Evolutionary conservation across 1,140 invertebrate species (phyloP), one percentile per base, ranked within the genome.

Genomic region (Caligus rogercresseyi): DNA sequence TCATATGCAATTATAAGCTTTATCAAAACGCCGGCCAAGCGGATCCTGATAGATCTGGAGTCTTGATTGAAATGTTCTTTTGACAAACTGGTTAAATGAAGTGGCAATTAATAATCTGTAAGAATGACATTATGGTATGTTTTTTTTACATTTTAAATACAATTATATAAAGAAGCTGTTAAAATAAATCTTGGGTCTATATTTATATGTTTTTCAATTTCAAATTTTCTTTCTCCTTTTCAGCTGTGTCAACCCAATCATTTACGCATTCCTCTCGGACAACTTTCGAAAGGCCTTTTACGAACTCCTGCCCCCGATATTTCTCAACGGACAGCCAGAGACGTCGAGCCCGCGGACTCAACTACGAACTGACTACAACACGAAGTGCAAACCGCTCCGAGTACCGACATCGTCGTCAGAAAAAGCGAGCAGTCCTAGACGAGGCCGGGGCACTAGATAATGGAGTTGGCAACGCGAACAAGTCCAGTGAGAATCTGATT

Each of bases 241-340:
- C 24, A 60, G 57, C 16, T 94, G 90, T 70, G 83, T 95, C 64
- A 95, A 96, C 72, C 92, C 92, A 0, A 86, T 96, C 64, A 78
- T 96, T n/a, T 96, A 96, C 74, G 90, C 89, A 0, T 89, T 89
- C 70, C 76, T 89, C 0, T 88, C 85, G 1, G 86, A 89, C 65
- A 87, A 88, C 72, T 91, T 91, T 74, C 78, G 86, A 26, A 82
- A 87, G 67, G 86, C 85, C 1, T 89, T 89, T 70, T 75, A 80
- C 21, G 86, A 86, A 73, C 77, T 84, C 55, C 59, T 69, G 70
- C 83, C 82, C n/a, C 73, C 80, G 79, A 70, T 84, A 86, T 68
- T 76, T 78, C 16, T 80, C 71, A 0, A 75, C 74, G 2, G 83
- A 83, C 67, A 77, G 69, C 0, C 55, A 53, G 14, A 53, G 43